Conservation (phyloP, 1,140 invertebrate species). For the Eurosta solidaginis region DNA sequence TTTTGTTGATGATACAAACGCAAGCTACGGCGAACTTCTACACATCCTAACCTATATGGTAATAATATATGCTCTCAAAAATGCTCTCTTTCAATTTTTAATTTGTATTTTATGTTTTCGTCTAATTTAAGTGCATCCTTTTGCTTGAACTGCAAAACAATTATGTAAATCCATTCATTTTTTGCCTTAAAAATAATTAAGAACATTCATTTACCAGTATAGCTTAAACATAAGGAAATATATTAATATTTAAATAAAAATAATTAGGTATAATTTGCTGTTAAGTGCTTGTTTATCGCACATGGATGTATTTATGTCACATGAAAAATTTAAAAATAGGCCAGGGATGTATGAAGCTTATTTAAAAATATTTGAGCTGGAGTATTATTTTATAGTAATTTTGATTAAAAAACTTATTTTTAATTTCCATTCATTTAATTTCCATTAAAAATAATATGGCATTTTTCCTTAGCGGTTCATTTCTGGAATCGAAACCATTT, state of each 20-base stretch:
- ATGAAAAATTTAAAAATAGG: background rate
- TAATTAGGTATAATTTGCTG: constrained; percentile 20
- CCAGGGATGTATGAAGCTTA: background rate
- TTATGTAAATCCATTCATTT: constrained; percentile 2
- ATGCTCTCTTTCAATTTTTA: background rate
- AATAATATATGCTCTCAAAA: background rate
- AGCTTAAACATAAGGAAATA: background rate
- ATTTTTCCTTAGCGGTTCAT: too few species aligned
- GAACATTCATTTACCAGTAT: constrained; percentile 13
- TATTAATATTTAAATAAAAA: background rate
- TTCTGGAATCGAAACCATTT: background rate
- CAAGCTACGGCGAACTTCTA: too few species aligned
- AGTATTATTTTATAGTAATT: background rate
- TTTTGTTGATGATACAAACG: too few species aligned
- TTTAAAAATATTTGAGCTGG: background rate
- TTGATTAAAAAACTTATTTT: background rate
- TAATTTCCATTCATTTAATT: too few species aligned
- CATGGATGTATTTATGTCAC: background rate
- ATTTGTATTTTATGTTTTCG: background rate
- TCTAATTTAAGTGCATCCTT: background rate
- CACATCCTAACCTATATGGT: too few species aligned
- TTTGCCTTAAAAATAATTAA: background rate
- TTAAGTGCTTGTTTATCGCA: background rate
- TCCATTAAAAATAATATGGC: background rate
- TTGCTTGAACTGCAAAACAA: background rate